A percentile compares a stretch with the other conserved stretches of the same genome.
These are phyloP conservation scores for Eurypyga helias DNA, from an alignment of 2,113 vertebrate genomes.

Conservation along the genomic window DNA sequence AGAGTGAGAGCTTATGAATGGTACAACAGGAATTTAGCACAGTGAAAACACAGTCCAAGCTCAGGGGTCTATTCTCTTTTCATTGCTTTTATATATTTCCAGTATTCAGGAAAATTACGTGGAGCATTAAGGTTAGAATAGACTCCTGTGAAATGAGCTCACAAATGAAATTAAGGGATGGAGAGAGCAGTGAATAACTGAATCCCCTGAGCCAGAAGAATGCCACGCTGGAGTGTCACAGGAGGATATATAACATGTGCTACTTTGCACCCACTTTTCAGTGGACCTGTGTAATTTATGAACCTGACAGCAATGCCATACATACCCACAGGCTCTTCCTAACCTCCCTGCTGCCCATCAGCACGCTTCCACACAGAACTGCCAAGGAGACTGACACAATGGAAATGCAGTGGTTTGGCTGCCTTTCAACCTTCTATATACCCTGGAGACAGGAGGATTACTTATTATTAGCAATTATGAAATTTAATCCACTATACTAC, in stretches of 20 bases:
- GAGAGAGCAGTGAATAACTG: not conserved
- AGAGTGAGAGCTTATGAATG: not conserved
- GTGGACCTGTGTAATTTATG: not conserved
- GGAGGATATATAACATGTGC: not conserved
- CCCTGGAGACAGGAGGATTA: slow-evolving; percentile 31
- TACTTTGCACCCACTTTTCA: not conserved
- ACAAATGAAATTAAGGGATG: slow-evolving; percentile 14
- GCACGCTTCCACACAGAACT: not conserved
- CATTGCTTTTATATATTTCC: not conserved
- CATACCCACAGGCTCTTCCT: slow-evolving; percentile 14
- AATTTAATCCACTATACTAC: slow-evolving; percentile 41
- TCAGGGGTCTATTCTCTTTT: slow-evolving; percentile 4
- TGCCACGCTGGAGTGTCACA: not conserved
- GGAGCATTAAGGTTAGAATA: not conserved
- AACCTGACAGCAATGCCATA: slow-evolving; percentile 12
- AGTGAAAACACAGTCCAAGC: slow-evolving; percentile 10
- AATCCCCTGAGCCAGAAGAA: slow-evolving; percentile 8
- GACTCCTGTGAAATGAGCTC: slow-evolving; percentile 3
- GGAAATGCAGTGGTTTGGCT: slow-evolving; percentile 40
- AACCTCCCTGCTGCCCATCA: not conserved
- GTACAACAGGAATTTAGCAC: not conserved
- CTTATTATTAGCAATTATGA: slow-evolving; percentile 60
- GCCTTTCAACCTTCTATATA: slow-evolving; percentile 30
- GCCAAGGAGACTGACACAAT: slow-evolving; percentile 21
- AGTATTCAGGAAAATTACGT: not conserved